A percentile compares a stretch with the other conserved stretches of the same genome.
Evolutionary conservation across 2,113 vertebrate species (phyloP).

Genomic region (Vireo altiloquus): DNA sequence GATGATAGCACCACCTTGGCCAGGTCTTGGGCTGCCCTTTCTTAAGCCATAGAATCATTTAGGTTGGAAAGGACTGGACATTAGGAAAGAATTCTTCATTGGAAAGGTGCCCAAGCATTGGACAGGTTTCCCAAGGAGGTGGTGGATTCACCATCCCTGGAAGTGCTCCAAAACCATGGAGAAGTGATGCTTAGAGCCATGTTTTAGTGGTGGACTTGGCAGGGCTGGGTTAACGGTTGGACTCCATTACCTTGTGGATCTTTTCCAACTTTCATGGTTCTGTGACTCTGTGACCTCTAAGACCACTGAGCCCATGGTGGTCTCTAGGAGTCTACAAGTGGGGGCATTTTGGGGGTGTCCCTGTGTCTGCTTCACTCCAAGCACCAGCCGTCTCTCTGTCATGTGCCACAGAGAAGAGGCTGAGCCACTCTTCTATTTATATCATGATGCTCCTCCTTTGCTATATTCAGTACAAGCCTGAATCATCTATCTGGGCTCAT

Average conservation of each 20-base stretch:
- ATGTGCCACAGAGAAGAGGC: background rate
- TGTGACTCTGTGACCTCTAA: background rate
- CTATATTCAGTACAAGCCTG: background rate
- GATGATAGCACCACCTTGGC: background rate
- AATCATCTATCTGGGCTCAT: background rate
- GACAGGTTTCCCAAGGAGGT: background rate
- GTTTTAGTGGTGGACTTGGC: background rate
- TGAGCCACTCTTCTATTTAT: background rate
- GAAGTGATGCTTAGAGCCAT: background rate
- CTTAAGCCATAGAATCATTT: background rate
- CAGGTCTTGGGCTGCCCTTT: background rate
- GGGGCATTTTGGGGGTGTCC: background rate
- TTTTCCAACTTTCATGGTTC: background rate
- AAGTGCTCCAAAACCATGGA: background rate
- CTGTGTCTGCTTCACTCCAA: background rate
- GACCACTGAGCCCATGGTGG: background rate
- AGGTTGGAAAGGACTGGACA: background rate
- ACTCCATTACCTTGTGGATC: background rate
- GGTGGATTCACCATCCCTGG: background rate
- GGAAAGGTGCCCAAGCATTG: background rate
- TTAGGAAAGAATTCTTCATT: background rate
- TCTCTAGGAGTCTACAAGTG: background rate
- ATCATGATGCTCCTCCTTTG: background rate
- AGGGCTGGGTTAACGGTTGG: background rate
- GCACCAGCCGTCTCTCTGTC: background rate